Percentiles rank a stretch among this genome's conserved stretches.
phyloP scores from a whole-genome alignment of 2,113 vertebrate species.

The Enhydra lutris region DNA sequence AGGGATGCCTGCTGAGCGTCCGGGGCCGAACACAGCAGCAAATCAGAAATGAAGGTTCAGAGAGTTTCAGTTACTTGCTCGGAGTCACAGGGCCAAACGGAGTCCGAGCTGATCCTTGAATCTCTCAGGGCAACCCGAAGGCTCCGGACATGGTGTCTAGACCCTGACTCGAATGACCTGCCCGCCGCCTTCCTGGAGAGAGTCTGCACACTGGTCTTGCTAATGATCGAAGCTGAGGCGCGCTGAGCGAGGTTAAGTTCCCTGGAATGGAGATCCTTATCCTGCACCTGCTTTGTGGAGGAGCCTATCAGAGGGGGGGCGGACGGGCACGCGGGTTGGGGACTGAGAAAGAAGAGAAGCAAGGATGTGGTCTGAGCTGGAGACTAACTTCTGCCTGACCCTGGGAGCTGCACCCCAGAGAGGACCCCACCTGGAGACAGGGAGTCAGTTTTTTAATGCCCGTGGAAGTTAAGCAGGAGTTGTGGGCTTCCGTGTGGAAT shows the following conservation, averaged over 20 bases:
- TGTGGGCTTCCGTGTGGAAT: not conserved
- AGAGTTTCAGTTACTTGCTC: not conserved
- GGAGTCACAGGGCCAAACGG: not conserved
- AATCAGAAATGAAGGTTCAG: not conserved
- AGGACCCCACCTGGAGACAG: no score
- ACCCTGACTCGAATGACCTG: not conserved
- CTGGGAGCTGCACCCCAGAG: not conserved
- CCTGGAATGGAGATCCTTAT: not conserved
- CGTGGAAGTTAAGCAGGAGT: not conserved
- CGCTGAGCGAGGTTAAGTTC: not conserved
- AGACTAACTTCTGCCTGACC: not conserved
- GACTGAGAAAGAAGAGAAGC: not conserved
- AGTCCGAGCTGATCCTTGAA: not conserved
- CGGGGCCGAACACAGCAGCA: not conserved
- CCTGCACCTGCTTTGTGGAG: fast-evolving
- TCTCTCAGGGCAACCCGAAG: fast-evolving
- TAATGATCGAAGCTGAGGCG: not conserved
- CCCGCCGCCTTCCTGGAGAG: not conserved
- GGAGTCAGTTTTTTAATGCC: not conserved
- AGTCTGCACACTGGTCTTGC: not conserved
- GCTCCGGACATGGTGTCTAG: not conserved
- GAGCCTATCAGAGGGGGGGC: not conserved
- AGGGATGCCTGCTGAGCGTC: not conserved
- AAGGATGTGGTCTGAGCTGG: no score
- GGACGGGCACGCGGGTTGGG: not conserved